phyloP scores from a whole-genome alignment of 2,888 invertebrate species.

The Ochlodes sylvanus region DNA sequence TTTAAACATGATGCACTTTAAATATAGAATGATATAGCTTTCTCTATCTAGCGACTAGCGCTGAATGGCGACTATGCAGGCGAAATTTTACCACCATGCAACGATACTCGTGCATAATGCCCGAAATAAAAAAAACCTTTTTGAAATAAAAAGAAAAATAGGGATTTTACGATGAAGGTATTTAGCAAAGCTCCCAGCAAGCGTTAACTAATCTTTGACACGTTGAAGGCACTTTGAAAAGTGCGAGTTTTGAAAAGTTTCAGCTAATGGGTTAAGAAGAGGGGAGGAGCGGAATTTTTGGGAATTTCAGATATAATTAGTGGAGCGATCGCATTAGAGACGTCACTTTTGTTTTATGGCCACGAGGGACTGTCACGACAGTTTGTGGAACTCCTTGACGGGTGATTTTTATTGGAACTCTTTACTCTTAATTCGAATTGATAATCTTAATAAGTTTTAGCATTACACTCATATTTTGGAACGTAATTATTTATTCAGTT shows the following conservation, averaged over 20 bases:
- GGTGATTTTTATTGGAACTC: slow-evolving; percentile 54
- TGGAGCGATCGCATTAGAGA: slow-evolving; percentile 75
- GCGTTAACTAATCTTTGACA: slow-evolving; percentile 51
- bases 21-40: no score
- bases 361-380: slow-evolving; percentile 58
- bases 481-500: background rate
- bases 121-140: no score
- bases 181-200: background rate
- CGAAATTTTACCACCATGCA: no score
- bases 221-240: slow-evolving; percentile 61
- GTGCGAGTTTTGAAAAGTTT: slow-evolving; percentile 70
- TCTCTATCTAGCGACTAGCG: no score
- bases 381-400: slow-evolving; percentile 55
- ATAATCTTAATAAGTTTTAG: slow-evolving; percentile 15
- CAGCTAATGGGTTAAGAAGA: slow-evolving; percentile 77
- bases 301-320: slow-evolving; percentile 79
- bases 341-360: slow-evolving; percentile 79
- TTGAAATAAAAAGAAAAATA: background rate
- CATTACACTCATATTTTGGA: background rate
- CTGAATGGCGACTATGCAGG: no score
- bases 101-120: no score
- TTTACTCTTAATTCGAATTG: slow-evolving; percentile 29
- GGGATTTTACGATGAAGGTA: background rate
- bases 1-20: no score
- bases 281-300: slow-evolving; percentile 68